Base-by-base conservation (phyloP, 2,888 invertebrate genomes). In the Blastobasis adustella region DNA sequence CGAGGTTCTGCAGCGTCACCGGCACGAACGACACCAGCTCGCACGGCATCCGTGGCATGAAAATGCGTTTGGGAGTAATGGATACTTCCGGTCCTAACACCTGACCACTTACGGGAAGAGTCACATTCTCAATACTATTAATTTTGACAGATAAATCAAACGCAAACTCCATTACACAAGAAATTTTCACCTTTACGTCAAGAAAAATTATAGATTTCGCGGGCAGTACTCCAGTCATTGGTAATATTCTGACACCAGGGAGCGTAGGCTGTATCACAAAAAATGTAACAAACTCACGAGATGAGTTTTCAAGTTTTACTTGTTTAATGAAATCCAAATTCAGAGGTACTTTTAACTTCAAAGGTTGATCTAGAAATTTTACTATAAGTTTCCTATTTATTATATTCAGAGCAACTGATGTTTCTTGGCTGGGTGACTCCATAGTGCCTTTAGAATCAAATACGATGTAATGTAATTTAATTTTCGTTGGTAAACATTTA, bases 231-330 rank as follows among this genome's bases (percentile, higher is more conserved):
- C 92, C 92, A 54, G 56, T 66, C 65, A 76, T 73, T 1, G 92
- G 92, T 59, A 85, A 74, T 49, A 92, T 76, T 52, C 55, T 73
- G 58, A 90, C 77, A 48, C 89, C 83, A 48, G 84, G 83, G 49
- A 84, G 72, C 9, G 81, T 63, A 1, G 89, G 89, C 47, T 91
- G 75, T 40, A 89, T 72, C 64, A 91, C 89, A 48, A 81, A 67
- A 71, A 89, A 91, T 5, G 75, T 62, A 0, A 89, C 88, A 46
- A 84, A 74, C 64, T 90, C 89, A 55, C 90, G 84, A 1, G 91
- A 84, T 10, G 86, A 82, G 67, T 91, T 91, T 61, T 80, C 83
- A 41, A 91, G 62, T 61, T 82, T 82, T 0, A 90, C 79, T 61
- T 76, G 89, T 59, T 87, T 83, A 38, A 66, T 55, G 0, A 72